phyloP scores from a whole-genome alignment of 2,888 invertebrate species.

The Pinctada fucata region DNA sequence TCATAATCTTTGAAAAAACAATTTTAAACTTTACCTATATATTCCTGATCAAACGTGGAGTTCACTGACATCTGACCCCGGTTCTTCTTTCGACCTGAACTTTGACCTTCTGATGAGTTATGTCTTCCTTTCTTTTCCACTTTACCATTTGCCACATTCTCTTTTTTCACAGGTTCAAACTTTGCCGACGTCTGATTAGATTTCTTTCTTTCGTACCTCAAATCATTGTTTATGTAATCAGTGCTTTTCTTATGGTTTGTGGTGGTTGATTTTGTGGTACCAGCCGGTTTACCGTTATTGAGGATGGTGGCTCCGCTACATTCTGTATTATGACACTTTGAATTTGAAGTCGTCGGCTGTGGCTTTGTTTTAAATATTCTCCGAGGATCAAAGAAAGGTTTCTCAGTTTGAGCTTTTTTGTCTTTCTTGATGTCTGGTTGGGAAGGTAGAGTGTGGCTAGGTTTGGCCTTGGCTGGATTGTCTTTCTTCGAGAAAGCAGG shows the following conservation, averaged over 20 bases:
- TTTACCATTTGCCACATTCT: constrained; percentile 38
- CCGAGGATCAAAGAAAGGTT: constrained; percentile 68
- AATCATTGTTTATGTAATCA: constrained; percentile 74
- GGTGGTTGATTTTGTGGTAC: constrained; percentile 52
- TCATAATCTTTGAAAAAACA: too few species aligned
- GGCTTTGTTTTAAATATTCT: constrained; percentile 66
- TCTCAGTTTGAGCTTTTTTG: constrained; percentile 33
- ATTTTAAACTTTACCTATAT: constrained; percentile 55
- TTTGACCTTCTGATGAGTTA: not conserved
- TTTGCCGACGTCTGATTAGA: constrained; percentile 52
- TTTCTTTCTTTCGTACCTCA: constrained; percentile 62
- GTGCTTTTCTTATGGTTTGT: constrained; percentile 60
- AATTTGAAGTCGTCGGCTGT: not conserved
- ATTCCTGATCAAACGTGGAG: constrained; percentile 63
- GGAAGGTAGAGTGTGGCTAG: not conserved
- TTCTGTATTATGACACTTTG: constrained; percentile 37
- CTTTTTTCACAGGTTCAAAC: constrained; percentile 32
- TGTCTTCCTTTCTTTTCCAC: constrained; percentile 33
- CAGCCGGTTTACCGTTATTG: constrained; percentile 70
- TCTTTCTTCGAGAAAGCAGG: constrained; percentile 34
- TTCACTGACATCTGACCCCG: constrained; percentile 50
- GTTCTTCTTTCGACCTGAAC: constrained; percentile 20
- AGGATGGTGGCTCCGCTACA: constrained; percentile 53
- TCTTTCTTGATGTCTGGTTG: not conserved
- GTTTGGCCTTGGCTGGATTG: constrained; percentile 19